Base-by-base conservation (phyloP, 2,113 vertebrate genomes). In the Petroica traversi region DNA sequence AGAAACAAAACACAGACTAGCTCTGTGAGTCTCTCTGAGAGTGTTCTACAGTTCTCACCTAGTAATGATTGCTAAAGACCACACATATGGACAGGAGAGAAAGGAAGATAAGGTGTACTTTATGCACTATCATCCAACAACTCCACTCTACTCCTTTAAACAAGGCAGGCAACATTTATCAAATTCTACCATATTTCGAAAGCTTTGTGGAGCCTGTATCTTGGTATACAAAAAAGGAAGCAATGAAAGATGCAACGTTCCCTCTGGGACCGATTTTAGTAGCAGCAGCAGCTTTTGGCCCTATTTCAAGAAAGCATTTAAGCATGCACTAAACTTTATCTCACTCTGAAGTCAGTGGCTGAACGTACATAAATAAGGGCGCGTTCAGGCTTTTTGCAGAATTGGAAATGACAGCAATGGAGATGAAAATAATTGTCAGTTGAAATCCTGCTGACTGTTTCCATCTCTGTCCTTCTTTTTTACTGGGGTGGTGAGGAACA, bases 261-360 rank as follows among this genome's bases (percentile, higher is more conserved):
- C 57, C 41, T 72, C 49, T 73, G 49, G 74, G 49, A 89, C 10
- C 18, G 49, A 79, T 89, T 78, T 87, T 55, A 92, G 57, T 52
- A 87, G 48, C 64, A 87, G 77, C 36, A 86, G 62, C 29, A 89
- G 67, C 54, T 91, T 91, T 82, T 88, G 85, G 74, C 59, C 38
- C 19, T 43, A 54, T 13, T 66, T 92, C 93, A 92, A 64, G 63
- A 85, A 89, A 92, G 66, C 69, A 88, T 89, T 95, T 88, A 91
- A 91, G 58, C 61, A 85, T 45, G 54, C 2, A 13, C 66, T 96
- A 82, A 82, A 92, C 58, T 88, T 73, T 67, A 78, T 89, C 66
- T 92, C 77, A 61, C 54, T 28, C 38, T 83, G 85, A 93, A 90
- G 79, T 83, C 46, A 55, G 71, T n/a, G 12, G 33, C 7, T 86